Conservation (phyloP, 2,113 vertebrate species). For the Synchiropus splendidus region DNA sequence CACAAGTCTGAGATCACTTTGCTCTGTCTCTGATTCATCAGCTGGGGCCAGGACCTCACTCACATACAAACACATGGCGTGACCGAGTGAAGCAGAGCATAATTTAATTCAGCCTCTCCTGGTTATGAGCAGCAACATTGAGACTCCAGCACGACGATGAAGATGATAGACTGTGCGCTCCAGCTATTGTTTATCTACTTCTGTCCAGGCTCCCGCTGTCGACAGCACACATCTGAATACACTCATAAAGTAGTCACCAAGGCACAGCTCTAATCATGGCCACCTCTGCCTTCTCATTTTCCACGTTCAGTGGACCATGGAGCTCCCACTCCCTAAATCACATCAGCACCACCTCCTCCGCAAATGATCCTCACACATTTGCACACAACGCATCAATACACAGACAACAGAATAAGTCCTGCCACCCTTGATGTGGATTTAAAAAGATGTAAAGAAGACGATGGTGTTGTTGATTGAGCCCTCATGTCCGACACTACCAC, state of each 20-base stretch:
- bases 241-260: constrained; percentile 48
- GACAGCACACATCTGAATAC: constrained; percentile 37
- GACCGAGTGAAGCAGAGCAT: too few species aligned
- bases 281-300: constrained; percentile 54
- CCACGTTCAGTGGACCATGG: constrained; percentile 50
- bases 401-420: constrained; percentile 2
- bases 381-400: constrained; percentile 11
- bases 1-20: constrained; percentile 38
- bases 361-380: constrained; percentile 26
- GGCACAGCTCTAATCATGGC: constrained; percentile 51
- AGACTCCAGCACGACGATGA: constrained; percentile 26
- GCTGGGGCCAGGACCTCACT: constrained; percentile 30
- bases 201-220: constrained; percentile 14
- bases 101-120: constrained; percentile 32
- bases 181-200: constrained; percentile 27
- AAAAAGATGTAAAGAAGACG: too few species aligned
- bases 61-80: constrained; percentile 8
- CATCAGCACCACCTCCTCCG: constrained; percentile 34
- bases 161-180: constrained; percentile 28
- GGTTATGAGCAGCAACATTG: constrained; percentile 15
- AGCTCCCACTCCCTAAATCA: constrained; percentile 48
- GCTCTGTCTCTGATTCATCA: constrained; percentile 33
- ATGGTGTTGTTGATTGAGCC: too few species aligned
- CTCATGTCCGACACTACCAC: too few species aligned
- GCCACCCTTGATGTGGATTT: too few species aligned